Conservation (phyloP, 2,797 vertebrate species). For the Ptychobarbus kaznakovi region DNA sequence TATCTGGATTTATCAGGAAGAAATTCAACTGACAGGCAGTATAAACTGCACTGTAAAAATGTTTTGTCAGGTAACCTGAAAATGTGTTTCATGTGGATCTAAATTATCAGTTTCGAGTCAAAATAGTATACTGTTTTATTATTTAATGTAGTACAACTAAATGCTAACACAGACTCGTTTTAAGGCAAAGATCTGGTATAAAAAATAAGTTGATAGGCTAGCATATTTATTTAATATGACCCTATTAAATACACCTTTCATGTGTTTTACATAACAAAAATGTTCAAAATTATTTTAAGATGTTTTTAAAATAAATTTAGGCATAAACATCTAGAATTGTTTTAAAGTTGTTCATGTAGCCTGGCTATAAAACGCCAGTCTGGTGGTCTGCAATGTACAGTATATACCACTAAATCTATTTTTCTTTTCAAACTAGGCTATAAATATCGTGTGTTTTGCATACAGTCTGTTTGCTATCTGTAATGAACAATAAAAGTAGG, state of each 20-base stretch:
- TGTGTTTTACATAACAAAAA: background rate
- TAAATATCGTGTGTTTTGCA: background rate
- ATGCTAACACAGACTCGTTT: background rate
- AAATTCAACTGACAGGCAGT: conserved; percentile 11
- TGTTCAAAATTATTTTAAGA: background rate
- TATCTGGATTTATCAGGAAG: conserved; percentile 2
- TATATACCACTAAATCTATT: background rate
- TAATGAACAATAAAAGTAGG: background rate
- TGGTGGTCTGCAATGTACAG: background rate
- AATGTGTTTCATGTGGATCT: background rate
- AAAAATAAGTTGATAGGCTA: no score
- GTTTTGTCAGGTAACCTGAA: conserved; percentile 12
- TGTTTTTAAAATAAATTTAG: background rate
- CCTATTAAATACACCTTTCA: background rate
- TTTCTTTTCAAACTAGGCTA: background rate
- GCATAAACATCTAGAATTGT: background rate
- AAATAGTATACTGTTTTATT: background rate
- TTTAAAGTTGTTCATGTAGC: background rate
- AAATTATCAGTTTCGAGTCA: background rate
- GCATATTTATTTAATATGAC: background rate
- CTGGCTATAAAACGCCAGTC: background rate
- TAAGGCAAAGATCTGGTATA: background rate
- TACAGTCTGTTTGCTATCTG: background rate
- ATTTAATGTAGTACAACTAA: background rate
- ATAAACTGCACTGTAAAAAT: conserved; percentile 20